Conservation (phyloP, 2,888 invertebrate species). For the Heliconius sara region DNA sequence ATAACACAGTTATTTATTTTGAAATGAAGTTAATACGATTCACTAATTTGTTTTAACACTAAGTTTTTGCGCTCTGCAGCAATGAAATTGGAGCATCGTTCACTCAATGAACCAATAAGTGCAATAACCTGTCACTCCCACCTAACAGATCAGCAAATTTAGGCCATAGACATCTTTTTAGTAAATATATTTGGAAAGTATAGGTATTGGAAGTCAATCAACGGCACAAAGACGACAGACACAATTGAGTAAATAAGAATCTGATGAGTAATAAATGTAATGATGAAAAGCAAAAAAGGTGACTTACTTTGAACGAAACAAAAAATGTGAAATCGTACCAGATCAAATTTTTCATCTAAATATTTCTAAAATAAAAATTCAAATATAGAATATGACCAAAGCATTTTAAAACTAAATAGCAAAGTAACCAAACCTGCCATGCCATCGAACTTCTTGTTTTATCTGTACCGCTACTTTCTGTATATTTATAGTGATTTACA, state of each 20-base stretch:
- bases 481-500: slow-evolving; percentile 60
- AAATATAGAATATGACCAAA: neutral
- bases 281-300: slow-evolving; percentile 3
- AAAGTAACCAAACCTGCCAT: slow-evolving; percentile 51
- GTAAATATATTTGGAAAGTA: slow-evolving; percentile 35
- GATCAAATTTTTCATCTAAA: slow-evolving; percentile 46
- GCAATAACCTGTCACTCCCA: slow-evolving; percentile 46
- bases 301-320: neutral
- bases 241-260: slow-evolving; percentile 18
- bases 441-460: slow-evolving; percentile 50
- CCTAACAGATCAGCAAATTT: slow-evolving; percentile 37
- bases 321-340: slow-evolving; percentile 39
- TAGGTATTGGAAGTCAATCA: slow-evolving; percentile 14
- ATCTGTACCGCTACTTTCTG: slow-evolving; percentile 55
- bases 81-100: slow-evolving; percentile 49
- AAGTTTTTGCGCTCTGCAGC: slow-evolving; percentile 58
- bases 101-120: slow-evolving; percentile 46
- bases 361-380: slow-evolving; percentile 39
- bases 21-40: neutral
- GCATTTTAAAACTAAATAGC: slow-evolving; percentile 10
- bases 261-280: slow-evolving; percentile 13
- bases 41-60: neutral
- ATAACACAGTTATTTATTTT: neutral
- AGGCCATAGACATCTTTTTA: slow-evolving; percentile 33
- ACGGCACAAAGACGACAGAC: slow-evolving; percentile 28